Conservation (phyloP, 1,140 invertebrate species). For the Rhyacophila brunnea region DNA sequence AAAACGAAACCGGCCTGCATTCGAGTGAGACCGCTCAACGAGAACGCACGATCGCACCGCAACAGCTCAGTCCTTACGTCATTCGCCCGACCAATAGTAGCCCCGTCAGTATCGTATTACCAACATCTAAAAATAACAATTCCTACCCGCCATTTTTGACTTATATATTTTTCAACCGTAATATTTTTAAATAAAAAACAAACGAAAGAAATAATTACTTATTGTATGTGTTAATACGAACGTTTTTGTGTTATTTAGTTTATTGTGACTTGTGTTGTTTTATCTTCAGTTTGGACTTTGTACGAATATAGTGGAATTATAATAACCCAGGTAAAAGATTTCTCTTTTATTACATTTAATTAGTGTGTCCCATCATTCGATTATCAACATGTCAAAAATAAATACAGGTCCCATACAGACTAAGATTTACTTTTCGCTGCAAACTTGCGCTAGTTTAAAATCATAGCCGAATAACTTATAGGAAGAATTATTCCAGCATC, state of each 20-base stretch:
- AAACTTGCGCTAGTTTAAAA: too few species aligned
- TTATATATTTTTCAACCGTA: constrained; percentile 16
- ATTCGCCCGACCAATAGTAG: constrained; percentile 17
- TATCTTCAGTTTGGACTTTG: not conserved
- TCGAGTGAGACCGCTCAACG: constrained; percentile 43
- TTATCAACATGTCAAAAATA: too few species aligned
- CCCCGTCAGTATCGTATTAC: constrained; percentile 46
- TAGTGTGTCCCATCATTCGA: too few species aligned
- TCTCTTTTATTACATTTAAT: not conserved
- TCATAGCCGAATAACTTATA: too few species aligned
- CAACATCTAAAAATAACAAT: constrained; percentile 46
- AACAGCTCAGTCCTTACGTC: constrained; percentile 38
- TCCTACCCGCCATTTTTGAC: constrained; percentile 22
- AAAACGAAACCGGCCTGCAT: constrained; percentile 32
- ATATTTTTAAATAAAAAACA: constrained; percentile 12
- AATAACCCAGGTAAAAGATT: not conserved
- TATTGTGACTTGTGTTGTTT: constrained; percentile 25
- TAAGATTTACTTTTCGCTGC: too few species aligned
- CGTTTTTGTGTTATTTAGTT: constrained; percentile 11
- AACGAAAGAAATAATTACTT: not conserved
- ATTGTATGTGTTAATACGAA: constrained; percentile 10
- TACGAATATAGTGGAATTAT: constrained; percentile 3
- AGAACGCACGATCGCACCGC: constrained; percentile 43
- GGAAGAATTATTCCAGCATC: too few species aligned
- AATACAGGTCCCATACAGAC: too few species aligned